phyloP scores from a whole-genome alignment of 2,888 invertebrate genomes.

The Galerucella pusilla region DNA sequence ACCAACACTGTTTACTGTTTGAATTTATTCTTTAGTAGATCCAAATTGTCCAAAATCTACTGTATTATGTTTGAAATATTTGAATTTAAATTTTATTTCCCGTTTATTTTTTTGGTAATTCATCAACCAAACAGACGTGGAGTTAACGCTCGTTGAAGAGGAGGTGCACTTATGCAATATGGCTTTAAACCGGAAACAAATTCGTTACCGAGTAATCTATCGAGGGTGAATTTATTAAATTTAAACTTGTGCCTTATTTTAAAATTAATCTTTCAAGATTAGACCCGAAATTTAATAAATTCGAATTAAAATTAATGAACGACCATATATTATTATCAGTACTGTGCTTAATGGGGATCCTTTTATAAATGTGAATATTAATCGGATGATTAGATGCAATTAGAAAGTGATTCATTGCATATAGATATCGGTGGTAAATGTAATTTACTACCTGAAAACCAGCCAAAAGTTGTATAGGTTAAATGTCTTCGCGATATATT shows the following conservation, averaged over 20 bases:
- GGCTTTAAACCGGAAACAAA: slow-evolving; percentile 48
- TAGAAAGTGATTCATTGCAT: not conserved
- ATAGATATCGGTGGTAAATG: no score
- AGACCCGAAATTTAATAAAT: slow-evolving; percentile 33
- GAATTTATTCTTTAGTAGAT: no score
- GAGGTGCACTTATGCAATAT: slow-evolving; percentile 39
- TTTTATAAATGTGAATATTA: not conserved
- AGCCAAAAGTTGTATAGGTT: no score
- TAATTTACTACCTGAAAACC: no score
- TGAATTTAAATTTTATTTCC: not conserved
- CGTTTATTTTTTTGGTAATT: not conserved
- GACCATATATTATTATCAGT: slow-evolving; percentile 24
- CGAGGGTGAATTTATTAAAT: slow-evolving; percentile 48
- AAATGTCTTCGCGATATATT: no score
- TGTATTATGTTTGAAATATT: no score
- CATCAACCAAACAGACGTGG: not conserved
- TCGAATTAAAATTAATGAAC: slow-evolving; percentile 41
- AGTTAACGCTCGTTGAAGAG: not conserved
- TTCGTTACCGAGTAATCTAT: slow-evolving; percentile 45
- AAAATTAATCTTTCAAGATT: slow-evolving; percentile 37
- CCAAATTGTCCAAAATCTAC: no score
- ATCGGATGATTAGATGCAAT: not conserved
- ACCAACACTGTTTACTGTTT: not conserved
- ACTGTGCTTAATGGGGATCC: slow-evolving; percentile 3
- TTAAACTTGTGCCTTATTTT: slow-evolving; percentile 43